Percentiles rank a stretch among this genome's conserved stretches.
phyloP scores from a whole-genome alignment of 2,888 invertebrate genomes.

The Amphipyra tragopoginis region DNA sequence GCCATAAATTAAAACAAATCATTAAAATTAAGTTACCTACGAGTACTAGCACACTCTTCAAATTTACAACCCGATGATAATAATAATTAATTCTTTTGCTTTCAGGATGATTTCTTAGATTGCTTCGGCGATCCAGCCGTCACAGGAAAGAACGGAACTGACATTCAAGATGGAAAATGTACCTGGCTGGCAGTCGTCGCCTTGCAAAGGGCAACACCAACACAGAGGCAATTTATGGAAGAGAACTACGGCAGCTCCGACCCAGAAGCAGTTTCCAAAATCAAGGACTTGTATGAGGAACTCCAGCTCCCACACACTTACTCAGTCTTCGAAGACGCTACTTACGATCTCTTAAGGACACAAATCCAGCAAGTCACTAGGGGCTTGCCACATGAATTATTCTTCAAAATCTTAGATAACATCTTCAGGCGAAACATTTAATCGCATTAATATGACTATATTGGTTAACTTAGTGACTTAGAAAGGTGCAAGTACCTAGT shows the following conservation, averaged over 20 bases:
- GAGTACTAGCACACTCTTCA: too few relatives aligned
- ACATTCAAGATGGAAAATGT: conserved; percentile 98
- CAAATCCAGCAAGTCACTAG: conserved; percentile 96
- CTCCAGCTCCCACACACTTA: conserved; percentile 94
- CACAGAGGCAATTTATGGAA: conserved; percentile 93
- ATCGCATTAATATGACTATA: conserved; percentile 46
- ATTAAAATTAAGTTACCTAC: background rate
- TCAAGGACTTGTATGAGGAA: conserved; percentile 94
- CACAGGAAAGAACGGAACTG: conserved; percentile 97
- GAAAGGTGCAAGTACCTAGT: conserved; percentile 48
- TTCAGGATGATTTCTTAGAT: conserved; percentile 96
- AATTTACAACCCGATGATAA: background rate
- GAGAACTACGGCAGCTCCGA: conserved; percentile 94
- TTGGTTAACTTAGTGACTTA: conserved; percentile 47
- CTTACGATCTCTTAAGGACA: conserved; percentile 94
- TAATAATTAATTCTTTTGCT: conserved; percentile 33
- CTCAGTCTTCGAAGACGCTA: conserved; percentile 95
- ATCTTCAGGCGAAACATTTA: conserved; percentile 93
- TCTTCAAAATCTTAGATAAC: conserved; percentile 95
- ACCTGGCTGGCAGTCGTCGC: conserved; percentile 98
- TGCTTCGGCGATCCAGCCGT: conserved; percentile 96
- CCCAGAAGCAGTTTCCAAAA: conserved; percentile 91
- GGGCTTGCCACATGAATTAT: conserved; percentile 94
- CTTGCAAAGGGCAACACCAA: conserved; percentile 93
- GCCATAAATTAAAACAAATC: conserved; percentile 4